A percentile compares a stretch with the other conserved stretches of the same genome.
Evolutionary conservation across 2,797 vertebrate genomes (phyloP).

Genomic region (Pseudotriccus pelzelni): DNA sequence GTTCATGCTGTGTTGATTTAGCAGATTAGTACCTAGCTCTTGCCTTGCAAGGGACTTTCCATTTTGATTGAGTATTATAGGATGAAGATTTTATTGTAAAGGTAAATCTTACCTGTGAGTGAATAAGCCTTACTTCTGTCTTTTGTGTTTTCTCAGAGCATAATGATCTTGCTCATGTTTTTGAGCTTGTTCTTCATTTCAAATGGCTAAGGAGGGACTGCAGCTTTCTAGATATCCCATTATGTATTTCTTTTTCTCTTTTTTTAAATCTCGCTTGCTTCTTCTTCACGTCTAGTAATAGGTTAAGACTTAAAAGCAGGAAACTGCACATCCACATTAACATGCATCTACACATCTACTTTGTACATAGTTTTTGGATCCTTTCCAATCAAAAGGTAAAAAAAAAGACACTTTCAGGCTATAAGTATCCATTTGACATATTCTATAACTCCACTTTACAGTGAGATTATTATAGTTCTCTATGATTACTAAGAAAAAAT

Average conservation of each 20-base stretch:
- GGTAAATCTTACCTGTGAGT: background rate
- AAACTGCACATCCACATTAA: background rate
- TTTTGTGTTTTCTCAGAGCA: background rate
- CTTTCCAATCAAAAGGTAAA: background rate
- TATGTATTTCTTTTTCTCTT: no score
- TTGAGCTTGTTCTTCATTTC: background rate
- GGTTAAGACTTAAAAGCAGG: background rate
- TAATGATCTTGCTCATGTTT: background rate
- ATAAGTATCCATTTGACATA: background rate
- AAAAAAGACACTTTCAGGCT: background rate
- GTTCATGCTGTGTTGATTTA: background rate
- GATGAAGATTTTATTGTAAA: background rate
- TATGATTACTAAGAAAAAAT: background rate
- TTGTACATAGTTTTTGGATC: background rate
- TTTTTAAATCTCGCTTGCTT: accelerated
- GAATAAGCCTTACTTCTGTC: background rate
- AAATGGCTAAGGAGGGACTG: background rate
- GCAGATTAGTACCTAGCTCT: background rate
- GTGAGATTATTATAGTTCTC: background rate
- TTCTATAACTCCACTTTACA: background rate
- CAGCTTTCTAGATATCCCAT: background rate
- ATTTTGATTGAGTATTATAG: background rate
- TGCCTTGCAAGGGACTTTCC: background rate
- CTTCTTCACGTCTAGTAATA: background rate
- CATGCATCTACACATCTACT: background rate